Conservation (phyloP, 2,113 vertebrate genomes). For the Talpa occidentalis region DNA sequence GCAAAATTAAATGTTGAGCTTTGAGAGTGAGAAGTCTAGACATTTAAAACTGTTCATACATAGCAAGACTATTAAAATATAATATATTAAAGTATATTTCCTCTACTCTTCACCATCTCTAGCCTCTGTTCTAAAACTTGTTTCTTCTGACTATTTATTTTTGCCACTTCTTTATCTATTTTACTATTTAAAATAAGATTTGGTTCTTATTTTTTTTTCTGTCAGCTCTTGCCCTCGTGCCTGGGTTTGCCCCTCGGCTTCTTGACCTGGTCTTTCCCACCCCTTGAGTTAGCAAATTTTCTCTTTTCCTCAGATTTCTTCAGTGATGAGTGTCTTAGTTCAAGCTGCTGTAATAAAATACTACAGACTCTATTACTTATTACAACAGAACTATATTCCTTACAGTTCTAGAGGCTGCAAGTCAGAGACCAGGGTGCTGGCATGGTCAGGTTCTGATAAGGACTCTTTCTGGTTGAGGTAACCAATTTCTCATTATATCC, state of each 20-base stretch:
- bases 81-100: neutral
- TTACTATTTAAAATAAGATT: neutral
- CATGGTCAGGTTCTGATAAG: neutral
- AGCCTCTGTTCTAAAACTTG: neutral
- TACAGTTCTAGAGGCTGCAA: neutral
- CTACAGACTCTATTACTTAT: neutral
- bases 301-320: neutral
- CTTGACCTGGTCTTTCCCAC: neutral
- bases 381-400: neutral
- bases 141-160: constrained; percentile 19
- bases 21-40: neutral
- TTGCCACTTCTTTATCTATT: neutral
- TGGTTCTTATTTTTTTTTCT: neutral
- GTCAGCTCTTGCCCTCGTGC: neutral
- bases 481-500: neutral
- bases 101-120: neutral
- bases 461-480: too few species aligned
- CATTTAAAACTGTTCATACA: neutral
- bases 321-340: neutral
- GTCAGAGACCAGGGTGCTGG: neutral
- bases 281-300: neutral
- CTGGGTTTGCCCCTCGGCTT: neutral
- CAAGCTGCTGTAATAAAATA: neutral
- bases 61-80: neutral
- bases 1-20: neutral